Base-by-base conservation (phyloP, 1,140 invertebrate species). In the Teleopsis dalmanni region DNA sequence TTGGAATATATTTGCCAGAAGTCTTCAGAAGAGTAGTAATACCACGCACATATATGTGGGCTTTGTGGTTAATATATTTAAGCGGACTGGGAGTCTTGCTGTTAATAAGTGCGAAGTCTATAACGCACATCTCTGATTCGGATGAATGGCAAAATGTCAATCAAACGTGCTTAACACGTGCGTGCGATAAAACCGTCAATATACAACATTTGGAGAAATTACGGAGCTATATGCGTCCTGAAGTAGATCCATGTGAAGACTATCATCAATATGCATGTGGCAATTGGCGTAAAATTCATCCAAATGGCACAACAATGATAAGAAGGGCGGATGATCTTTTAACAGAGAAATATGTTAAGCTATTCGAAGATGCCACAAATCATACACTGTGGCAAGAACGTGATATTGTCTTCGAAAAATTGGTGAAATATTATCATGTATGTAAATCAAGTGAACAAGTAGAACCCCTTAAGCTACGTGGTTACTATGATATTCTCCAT, bases 201-300 rank as follows among this genome's bases (percentile, higher is more conserved):
- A 5, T 19, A 16, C 23, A 47, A 11, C 35, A 47, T 6, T 16
- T 27, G 4, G 16, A 47, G 8, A n/a, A 21, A 14, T n/a, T 47
- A 14, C 13, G 21, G 45, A 10, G 34, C 21, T 25, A 36, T 8
- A 37, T 47, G 8, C 26, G 38, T 38, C 29, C 21, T n/a, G 21
- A n/a, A 5, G 35, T 47, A 18, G 35, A 29, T 38, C 33, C 45
- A 13, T 47, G 45, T 26, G 35, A 47, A 2, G 45, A 47, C 11
- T 47, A 37, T 21, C 35, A 47, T 25, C 16, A 4, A 4, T 25
- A 47, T 26, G 45, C 45, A 11, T 47, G 45, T 38, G 45, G 45
- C 22, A 47, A 47, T 11, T 47, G 45, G 45, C 7, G 4, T 33
- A 3, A 35, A 10, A 14, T 18, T 3, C 34, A 33, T 3, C 23